Base-by-base conservation (phyloP, 1,140 invertebrate species). In the Platyscapa corneri region DNA sequence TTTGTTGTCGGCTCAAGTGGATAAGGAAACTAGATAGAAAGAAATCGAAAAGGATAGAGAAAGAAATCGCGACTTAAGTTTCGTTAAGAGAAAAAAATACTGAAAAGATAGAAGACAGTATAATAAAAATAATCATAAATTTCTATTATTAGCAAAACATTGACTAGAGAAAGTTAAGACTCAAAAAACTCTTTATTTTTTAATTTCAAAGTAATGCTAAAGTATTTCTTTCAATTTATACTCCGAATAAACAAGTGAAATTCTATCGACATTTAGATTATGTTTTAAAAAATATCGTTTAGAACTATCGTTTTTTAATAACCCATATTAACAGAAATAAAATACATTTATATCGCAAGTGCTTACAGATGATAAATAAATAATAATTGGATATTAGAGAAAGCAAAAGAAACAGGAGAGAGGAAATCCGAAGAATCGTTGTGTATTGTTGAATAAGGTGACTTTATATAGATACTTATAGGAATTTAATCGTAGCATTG, bases 381-480 rank as follows among this genome's bases (percentile, higher is more conserved):
- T 56, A 56, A 56, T 3, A 56, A 10, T 56, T 16, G 53, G 2
- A 2, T 56, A 20, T 60, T 60, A 60, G 10, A 60, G 56, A 2
- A 60, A 27, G 20, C 10, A 32, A n/a, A 77, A 32, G 3, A 10
- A 77, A 70, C n/a, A 72, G 42, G 49, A 70, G 32, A 42, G 1
- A 42, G 72, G 30, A 30, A 70, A 49, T 1, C 18, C 5, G 20
- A 79, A 20, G 77, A 37, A 79, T 79, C 34, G 53, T 37, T 60
- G 32, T 7, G 34, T 10, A 20, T 8, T 27, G 18, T 32, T 74
- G 6, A 42, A 82, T 74, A 82, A 82, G 80, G n/a, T 34, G 32
- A 34, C 0, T 82, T 80, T 67, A 67, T 49, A 67, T 80, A 27
- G 60, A 53, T 42, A 80, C 23, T 67, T 82, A 82, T 82, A 32